Conservation (phyloP, 2,888 invertebrate genomes). For the Himalopsyche anomala region DNA sequence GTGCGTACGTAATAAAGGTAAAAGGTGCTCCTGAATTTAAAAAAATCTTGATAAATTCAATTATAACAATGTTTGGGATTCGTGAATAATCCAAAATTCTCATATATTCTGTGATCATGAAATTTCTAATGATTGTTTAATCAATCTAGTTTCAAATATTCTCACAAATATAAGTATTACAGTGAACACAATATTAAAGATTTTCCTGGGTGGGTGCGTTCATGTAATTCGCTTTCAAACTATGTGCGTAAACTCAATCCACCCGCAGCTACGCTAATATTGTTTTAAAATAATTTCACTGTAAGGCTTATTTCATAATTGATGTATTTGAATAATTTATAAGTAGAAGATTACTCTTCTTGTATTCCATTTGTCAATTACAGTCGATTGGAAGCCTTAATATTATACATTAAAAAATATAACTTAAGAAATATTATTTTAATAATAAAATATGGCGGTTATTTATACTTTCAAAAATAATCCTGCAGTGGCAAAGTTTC, state of each 20-base stretch:
- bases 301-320: too few species aligned
- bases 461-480: neutral
- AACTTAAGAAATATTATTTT: neutral
- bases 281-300: too few species aligned
- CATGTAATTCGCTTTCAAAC: neutral
- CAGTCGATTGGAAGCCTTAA: slow-evolving; percentile 36
- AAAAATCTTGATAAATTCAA: neutral
- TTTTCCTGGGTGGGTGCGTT: too few species aligned
- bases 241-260: neutral
- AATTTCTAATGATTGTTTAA: neutral
- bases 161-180: neutral
- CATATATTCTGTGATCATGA: neutral
- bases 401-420: neutral
- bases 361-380: slow-evolving; percentile 37
- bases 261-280: neutral
- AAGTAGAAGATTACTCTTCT: neutral
- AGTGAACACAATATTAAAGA: neutral
- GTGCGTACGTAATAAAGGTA: neutral
- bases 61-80: slow-evolving; percentile 2
- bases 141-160: too few species aligned
- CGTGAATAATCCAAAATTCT: neutral
- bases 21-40: slow-evolving; percentile 2
- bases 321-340: too few species aligned
- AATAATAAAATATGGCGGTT: neutral
- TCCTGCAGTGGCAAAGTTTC: neutral